phyloP scores from a whole-genome alignment of 2,888 invertebrate genomes.

The Incurvaria masculella region DNA sequence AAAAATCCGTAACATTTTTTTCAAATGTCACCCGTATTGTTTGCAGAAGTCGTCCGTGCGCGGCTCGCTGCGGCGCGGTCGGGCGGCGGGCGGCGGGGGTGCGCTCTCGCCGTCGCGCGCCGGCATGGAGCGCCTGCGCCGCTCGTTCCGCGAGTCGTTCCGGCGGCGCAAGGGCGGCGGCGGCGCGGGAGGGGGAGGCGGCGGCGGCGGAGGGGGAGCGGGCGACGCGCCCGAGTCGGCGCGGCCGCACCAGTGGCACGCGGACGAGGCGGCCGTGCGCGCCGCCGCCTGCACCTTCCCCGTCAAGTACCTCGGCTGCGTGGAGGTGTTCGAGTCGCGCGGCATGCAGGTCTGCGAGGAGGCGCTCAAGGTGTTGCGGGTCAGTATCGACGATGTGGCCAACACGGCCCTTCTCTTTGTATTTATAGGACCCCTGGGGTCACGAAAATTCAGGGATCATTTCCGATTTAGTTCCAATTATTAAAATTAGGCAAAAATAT shows the following conservation, averaged over 20 bases:
- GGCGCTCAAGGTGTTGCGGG: slow-evolving; percentile 94
- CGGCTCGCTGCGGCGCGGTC: slow-evolving; percentile 41
- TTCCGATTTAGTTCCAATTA: no score
- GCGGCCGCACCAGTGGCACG: slow-evolving; percentile 97
- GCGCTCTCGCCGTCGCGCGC: slow-evolving; percentile 52
- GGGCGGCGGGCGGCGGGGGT: slow-evolving; percentile 32
- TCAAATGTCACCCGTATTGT: no score
- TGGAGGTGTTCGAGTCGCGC: slow-evolving; percentile 98
- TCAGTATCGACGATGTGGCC: no score
- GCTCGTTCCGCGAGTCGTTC: slow-evolving; percentile 92
- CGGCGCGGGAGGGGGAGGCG: slow-evolving; percentile 79
- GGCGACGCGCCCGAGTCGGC: slow-evolving; percentile 80
- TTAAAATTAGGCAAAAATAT: no score
- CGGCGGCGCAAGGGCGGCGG: slow-evolving; percentile 88
- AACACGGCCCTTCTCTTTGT: no score
- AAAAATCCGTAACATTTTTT: no score
- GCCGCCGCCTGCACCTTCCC: slow-evolving; percentile 96
- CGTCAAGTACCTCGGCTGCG: slow-evolving; percentile 98
- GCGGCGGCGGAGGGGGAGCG: slow-evolving; percentile 83
- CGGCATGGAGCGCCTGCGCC: slow-evolving; percentile 82
- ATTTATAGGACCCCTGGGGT: no score
- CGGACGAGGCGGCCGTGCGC: slow-evolving; percentile 94
- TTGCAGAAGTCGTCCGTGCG: slow-evolving; percentile 51
- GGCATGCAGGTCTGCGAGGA: slow-evolving; percentile 99
- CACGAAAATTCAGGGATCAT: no score